Base-by-base conservation (phyloP, 2,797 vertebrate species). In the Todus mexicanus region DNA sequence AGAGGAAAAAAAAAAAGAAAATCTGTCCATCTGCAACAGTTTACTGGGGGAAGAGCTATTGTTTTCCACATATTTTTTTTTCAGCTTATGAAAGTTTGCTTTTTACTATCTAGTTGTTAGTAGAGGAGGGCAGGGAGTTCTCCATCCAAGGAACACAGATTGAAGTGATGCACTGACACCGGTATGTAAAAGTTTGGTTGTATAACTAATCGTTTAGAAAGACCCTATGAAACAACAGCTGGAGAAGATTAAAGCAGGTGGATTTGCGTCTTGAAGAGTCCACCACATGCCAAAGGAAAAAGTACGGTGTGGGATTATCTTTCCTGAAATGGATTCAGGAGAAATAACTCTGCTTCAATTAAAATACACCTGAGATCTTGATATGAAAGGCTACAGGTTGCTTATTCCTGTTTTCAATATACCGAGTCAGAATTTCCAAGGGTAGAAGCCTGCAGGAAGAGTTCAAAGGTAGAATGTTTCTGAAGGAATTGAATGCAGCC, bases 211-310 rank as follows among this genome's bases (percentile, higher is more conserved):
- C 96, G 61, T 79, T 79, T 94, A 82, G 72, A 61, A 88, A 94
- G 71, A 65, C 23, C 18, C 82, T 29, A 9, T 80, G 88, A 71
- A 93, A 64, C 76, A 94, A 66, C 96, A 97, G 95, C 95, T 97
- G 96, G 94, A 70, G 73, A 89, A 79, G 54, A 96, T 97, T 96
- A 97, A 94, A 97, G 84, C 97, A 97, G 96, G 97, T 97, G 97
- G 86, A 97, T 96, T 94, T 95, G 86, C 94, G 68, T 85, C 84
- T 89, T 73, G 68, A 63, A 92, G 83, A 90, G 57, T 50, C 75
- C 45, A 64, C 51, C 0, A 0, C 35, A 11, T 81, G 87, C 91
- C 84, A 88, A 78, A 92, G 76, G 10, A 8, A 57, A 68, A 70
- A 74, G 57, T 47, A 29, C 0, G 0, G 40, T 0, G 0, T 73